A percentile compares a stretch with the other conserved stretches of the same genome.
These are phyloP conservation scores for Caretta caretta DNA, from an alignment of 2,113 vertebrate species.

Conservation along the genomic window DNA sequence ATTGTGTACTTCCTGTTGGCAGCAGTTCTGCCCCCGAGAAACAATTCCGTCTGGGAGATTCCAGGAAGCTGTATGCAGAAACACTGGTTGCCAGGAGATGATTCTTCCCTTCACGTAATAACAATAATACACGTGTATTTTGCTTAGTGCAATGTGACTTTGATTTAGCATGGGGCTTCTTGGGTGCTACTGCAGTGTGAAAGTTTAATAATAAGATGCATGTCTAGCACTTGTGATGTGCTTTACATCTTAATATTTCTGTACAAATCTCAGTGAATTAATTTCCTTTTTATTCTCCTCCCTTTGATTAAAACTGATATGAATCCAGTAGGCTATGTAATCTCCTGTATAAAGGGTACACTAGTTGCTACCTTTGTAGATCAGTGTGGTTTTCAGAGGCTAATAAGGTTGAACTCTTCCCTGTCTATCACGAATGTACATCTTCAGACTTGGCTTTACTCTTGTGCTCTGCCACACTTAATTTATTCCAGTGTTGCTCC, in stretches of 20 bases:
- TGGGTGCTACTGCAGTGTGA: neutral
- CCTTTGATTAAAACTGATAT: conserved; percentile 39
- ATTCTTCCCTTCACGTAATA: neutral
- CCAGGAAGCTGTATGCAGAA: neutral
- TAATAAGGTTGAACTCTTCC: conserved; percentile 67
- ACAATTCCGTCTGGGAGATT: neutral
- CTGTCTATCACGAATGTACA: conserved; percentile 50
- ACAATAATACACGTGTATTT: neutral
- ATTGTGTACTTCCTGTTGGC: neutral
- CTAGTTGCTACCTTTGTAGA: conserved; percentile 26
- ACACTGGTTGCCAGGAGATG: neutral
- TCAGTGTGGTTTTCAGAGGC: conserved; percentile 22
- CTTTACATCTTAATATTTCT: neutral
- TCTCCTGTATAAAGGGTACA: neutral
- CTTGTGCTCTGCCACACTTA: conserved; percentile 71
- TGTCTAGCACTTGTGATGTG: neutral
- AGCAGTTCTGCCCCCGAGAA: neutral
- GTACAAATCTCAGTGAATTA: conserved; percentile 1
- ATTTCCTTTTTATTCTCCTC: conserved; percentile 13
- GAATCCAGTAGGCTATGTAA: neutral
- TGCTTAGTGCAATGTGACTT: neutral
- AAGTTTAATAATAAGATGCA: conserved; percentile 23
- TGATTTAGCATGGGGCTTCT: neutral
- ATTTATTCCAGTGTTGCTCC: conserved; percentile 59
- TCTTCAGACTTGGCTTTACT: conserved; percentile 46